Base-by-base conservation (phyloP, 2,797 vertebrate species). In the Steatocranus sp. region DNA sequence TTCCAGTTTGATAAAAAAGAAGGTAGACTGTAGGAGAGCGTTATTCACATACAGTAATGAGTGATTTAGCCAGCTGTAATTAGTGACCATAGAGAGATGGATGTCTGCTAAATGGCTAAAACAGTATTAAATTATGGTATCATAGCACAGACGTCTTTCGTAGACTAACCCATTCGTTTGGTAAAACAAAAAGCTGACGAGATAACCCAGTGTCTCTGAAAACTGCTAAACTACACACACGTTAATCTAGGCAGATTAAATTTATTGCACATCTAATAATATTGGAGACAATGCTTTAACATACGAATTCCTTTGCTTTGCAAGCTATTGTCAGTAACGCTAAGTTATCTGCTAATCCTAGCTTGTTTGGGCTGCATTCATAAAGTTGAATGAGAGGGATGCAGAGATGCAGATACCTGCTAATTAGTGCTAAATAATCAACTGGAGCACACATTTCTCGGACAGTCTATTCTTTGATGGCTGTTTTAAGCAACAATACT, bases 31-130 rank as follows among this genome's bases (percentile, higher is more conserved):
- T 27, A 0, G 0, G 63, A 46, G 66, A 5, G 23, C 6, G 2
- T 70, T 4, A 10, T 18, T 70, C 3, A 7, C 38, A 0, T 2
- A 17, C 63, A 3, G 4, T 10, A 5, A 20, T 70, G 1, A 43
- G 10, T 27, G 56, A 61, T 34, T 36, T 7, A 61, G 4, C 56
- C 4, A 2, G 5, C 10, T 7, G 30, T 12, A 36, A 36, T 36
- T n/a, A 58, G 30, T n/a, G 14, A 43, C 38, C 63, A 11, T 7
- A 46, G 36, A 25, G 41, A 5, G 23, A 27, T 18, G 14, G 41
- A 46, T 46, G 23, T 27, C 41, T 11, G 66, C 23, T 70, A 12
- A 46, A 70, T 18, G 23, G 15, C 15, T 30, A 70, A 70, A 27
- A 70, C 9, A 43, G 10, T 30, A 30, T 27, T 70, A 7, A 11